Evolutionary conservation across 1,140 invertebrate genomes (phyloP), one percentile per base, ranked within the genome.

Genomic region (Trichomalopsis sarcophagae): DNA sequence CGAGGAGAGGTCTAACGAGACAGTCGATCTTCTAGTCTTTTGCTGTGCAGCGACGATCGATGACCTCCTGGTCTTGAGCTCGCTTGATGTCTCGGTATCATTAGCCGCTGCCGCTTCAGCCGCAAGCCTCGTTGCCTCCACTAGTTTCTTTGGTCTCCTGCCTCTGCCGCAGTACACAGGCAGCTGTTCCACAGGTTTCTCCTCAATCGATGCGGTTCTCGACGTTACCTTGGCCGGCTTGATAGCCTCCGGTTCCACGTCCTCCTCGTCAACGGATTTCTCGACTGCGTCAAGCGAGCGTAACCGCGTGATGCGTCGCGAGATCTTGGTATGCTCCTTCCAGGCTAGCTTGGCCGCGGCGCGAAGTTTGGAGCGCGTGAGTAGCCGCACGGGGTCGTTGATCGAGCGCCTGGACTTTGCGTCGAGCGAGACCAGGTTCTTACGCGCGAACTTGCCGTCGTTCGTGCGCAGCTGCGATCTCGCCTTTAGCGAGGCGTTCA

Each of bases 361-460:
- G 30, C 69, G 79, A 23, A 74, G 81, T 23, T 80, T 84, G 21
- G 55, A 86, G 33, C 13, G 80, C 40, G 69, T 88, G 71, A 47
- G 21, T 1, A 84, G 23, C 1, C 81, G 79, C 2, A 50, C 74
- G 1, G 74, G 68, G 68, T 88, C 87, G 27, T 81, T 86, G 55
- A 81, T 66, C 27, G 86, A 30, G 23, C 84, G 85, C 27, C 80
- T 87, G n/a, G 77, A 86, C 9, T 55, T 87, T 2, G 13, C 13
- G 2, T 79, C 75, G 33, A 33, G 33, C 2, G 13, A 36, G 33
- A 86, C 30, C 0, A 66, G 27, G 17, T 89, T 88, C 0, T 90
- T 89, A 11, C 89, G 87, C 3, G 89, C 88, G 30, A 93, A 93
- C 30, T 93, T 92, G 0, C 91, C 91, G 44, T 93, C 92, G 40